These are phyloP conservation scores for Musca domestica DNA, from an alignment of 1,140 invertebrate species.

Conservation along the genomic window DNA sequence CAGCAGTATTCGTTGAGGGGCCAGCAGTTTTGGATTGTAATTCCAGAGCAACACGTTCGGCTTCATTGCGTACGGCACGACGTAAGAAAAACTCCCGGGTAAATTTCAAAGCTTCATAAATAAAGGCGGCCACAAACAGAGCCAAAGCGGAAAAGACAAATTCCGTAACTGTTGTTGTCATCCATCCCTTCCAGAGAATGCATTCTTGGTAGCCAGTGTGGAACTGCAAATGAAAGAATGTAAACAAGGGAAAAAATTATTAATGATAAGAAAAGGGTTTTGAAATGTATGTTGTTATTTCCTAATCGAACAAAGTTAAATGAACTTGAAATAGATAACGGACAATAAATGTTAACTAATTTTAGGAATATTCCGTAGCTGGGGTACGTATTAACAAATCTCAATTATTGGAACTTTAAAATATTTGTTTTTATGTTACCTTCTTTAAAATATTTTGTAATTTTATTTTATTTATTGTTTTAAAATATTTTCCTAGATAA, in stretches of 20 bases:
- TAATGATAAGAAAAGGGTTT: too few species aligned
- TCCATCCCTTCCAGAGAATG: constrained; percentile 79
- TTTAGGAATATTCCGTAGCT: too few species aligned
- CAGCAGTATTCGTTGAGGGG: not conserved
- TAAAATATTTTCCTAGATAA: too few species aligned
- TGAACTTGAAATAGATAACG: too few species aligned
- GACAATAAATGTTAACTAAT: too few species aligned
- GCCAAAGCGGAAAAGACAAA: constrained; percentile 44
- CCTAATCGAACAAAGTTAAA: too few species aligned
- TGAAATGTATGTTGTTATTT: too few species aligned
- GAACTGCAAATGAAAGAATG: constrained; percentile 60
- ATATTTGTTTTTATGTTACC: too few species aligned
- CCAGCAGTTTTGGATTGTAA: constrained; percentile 12
- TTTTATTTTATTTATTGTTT: too few species aligned
- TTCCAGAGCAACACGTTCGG: constrained; percentile 35
- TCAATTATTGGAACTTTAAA: too few species aligned
- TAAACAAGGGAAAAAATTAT: not conserved
- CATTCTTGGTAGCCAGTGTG: constrained; percentile 71
- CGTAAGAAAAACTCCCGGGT: constrained; percentile 37
- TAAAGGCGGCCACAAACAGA: constrained; percentile 38
- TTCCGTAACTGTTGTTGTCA: constrained; percentile 39
- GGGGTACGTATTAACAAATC: too few species aligned
- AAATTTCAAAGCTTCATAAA: constrained; percentile 48
- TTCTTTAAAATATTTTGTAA: too few species aligned
- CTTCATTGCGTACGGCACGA: constrained; percentile 30